Percentiles rank a stretch among this genome's conserved stretches.
These are phyloP conservation scores for Ethmia dodecea DNA, from an alignment of 2,888 invertebrate genomes.

Conservation along the genomic window DNA sequence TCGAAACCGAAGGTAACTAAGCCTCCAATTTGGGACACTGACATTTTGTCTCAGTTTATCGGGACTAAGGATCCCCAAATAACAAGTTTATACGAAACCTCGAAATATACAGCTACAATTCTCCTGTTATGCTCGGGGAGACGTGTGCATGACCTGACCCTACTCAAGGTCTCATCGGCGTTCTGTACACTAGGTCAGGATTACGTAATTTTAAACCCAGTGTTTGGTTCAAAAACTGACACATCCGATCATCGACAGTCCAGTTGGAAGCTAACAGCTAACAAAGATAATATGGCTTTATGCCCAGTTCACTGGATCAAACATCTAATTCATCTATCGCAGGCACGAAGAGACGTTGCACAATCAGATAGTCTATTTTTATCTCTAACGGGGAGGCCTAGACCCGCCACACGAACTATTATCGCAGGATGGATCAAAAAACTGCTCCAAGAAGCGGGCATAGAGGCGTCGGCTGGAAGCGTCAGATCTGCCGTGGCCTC, in stretches of 20 bases:
- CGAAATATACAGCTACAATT: neutral
- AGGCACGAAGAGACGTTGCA: no score
- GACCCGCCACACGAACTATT: no score
- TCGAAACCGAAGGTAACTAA: conserved; percentile 1
- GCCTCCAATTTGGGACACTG: conserved; percentile 8
- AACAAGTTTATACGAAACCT: neutral
- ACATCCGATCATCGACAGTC: neutral
- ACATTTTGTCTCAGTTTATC: conserved; percentile 11
- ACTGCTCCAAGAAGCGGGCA: no score
- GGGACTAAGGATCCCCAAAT: conserved; percentile 11
- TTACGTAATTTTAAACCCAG: neutral
- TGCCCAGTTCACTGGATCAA: no score
- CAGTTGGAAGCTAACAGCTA: neutral
- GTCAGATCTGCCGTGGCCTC: no score
- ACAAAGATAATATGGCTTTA: no score
- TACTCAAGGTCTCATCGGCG: neutral
- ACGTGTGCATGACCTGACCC: conserved; percentile 3
- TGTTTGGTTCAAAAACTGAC: conserved; percentile 7
- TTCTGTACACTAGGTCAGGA: neutral
- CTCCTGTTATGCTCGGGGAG: conserved; percentile 1
- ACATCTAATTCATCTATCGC: no score
- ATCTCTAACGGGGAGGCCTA: no score
- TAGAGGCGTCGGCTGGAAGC: no score
- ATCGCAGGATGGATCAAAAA: no score
- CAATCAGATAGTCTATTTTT: no score